Evolutionary conservation across 2,113 vertebrate species (phyloP).

Genomic region (Pluvianellus socialis): DNA sequence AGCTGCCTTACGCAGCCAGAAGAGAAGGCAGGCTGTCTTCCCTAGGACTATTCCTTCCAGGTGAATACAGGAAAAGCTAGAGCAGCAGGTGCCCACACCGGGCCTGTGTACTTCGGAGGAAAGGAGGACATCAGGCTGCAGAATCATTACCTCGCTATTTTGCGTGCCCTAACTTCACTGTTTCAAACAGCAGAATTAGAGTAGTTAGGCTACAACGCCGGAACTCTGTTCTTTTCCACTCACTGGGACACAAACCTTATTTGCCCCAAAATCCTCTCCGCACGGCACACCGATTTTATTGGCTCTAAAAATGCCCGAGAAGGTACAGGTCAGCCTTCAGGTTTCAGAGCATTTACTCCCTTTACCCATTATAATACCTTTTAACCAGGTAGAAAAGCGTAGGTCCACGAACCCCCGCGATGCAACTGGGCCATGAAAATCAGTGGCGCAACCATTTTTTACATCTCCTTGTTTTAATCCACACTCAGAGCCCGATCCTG

Average conservation of each 20-base stretch:
- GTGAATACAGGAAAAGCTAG: background rate
- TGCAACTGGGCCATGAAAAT: background rate
- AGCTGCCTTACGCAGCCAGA: background rate
- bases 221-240: rapidly evolving
- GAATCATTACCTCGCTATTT: background rate
- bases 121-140: background rate
- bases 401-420: background rate
- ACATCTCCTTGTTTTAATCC: background rate
- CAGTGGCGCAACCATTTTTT: background rate
- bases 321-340: background rate
- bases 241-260: background rate
- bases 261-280: background rate
- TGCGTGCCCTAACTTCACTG: background rate
- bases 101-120: background rate
- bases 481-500: background rate
- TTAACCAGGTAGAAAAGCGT: background rate
- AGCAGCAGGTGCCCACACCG: background rate
- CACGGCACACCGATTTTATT: rapidly evolving
- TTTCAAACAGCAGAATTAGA: background rate
- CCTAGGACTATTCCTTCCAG: background rate
- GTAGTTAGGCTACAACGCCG: background rate
- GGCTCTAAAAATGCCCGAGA: background rate
- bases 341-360: background rate
- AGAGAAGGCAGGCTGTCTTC: background rate
- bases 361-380: background rate